phyloP scores from a whole-genome alignment of 2,888 invertebrate species.

The Rhingia campestris region DNA sequence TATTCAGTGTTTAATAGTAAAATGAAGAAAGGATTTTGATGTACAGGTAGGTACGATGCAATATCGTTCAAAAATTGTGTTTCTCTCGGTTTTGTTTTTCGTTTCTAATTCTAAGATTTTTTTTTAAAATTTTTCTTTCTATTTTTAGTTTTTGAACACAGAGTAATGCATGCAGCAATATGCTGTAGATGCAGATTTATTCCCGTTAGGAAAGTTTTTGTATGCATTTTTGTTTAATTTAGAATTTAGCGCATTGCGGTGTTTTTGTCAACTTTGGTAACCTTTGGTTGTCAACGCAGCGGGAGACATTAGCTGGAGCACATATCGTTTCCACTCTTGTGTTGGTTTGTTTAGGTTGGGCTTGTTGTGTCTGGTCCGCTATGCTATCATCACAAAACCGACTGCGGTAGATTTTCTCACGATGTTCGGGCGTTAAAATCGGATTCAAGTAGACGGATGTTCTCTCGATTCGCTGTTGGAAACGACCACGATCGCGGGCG shows the following conservation, averaged over 20 bases:
- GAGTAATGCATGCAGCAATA: slow-evolving; percentile 54
- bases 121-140: slow-evolving; percentile 18
- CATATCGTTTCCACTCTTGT: slow-evolving; percentile 19
- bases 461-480: slow-evolving; percentile 79
- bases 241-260: slow-evolving; percentile 57
- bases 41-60: not conserved
- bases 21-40: no score
- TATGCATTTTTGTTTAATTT: slow-evolving; percentile 10
- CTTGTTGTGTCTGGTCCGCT: slow-evolving; percentile 1
- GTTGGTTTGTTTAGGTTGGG: slow-evolving; percentile 2
- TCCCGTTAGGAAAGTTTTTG: not conserved
- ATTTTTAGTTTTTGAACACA: slow-evolving; percentile 58
- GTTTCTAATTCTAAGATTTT: slow-evolving; percentile 32
- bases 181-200: slow-evolving; percentile 42
- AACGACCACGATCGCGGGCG: slow-evolving; percentile 83
- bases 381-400: slow-evolving; percentile 76
- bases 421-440: slow-evolving; percentile 79
- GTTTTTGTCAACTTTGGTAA: slow-evolving; percentile 56
- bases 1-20: not conserved
- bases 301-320: slow-evolving; percentile 17
- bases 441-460: slow-evolving; percentile 77
- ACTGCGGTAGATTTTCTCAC: slow-evolving; percentile 79
- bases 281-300: slow-evolving; percentile 39
- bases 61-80: slow-evolving; percentile 19
- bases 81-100: slow-evolving; percentile 7